A percentile compares a stretch with the other conserved stretches of the same genome.
phyloP scores from a whole-genome alignment of 1,140 invertebrate species.

The Heliothis subflexa region DNA sequence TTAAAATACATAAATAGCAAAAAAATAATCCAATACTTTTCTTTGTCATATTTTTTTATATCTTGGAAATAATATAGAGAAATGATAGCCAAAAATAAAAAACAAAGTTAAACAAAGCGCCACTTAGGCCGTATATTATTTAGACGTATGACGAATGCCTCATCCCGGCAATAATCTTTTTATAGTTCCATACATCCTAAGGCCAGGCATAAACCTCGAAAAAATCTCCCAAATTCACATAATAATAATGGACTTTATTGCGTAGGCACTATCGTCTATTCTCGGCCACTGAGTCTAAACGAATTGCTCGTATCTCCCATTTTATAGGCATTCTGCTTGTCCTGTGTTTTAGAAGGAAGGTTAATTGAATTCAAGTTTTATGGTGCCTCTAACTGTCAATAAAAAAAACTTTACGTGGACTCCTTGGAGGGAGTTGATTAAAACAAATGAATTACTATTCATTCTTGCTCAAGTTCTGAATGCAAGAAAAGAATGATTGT shows the following conservation, averaged over 20 bases:
- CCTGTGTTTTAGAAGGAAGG: constrained; percentile 39
- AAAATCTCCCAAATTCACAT: constrained; percentile 42
- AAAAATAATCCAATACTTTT: no score
- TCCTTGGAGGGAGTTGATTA: constrained; percentile 33
- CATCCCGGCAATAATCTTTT: constrained; percentile 39
- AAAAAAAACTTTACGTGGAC: constrained; percentile 44
- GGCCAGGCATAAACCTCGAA: constrained; percentile 20
- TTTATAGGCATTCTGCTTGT: constrained; percentile 46
- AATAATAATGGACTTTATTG: constrained; percentile 48
- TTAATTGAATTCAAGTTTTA: constrained; percentile 53
- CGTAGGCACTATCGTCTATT: constrained; percentile 27
- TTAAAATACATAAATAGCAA: no score
- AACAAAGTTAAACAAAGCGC: not conserved
- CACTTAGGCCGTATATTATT: constrained; percentile 11
- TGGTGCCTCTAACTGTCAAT: constrained; percentile 40
- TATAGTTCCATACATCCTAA: constrained; percentile 41
- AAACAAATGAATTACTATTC: constrained; percentile 43
- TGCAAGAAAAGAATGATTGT: constrained; percentile 37
- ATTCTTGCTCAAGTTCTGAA: constrained; percentile 22
- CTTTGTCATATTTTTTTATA: no score
- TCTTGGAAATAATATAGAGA: no score
- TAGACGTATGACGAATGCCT: constrained; percentile 30
- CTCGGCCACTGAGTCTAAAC: constrained; percentile 26
- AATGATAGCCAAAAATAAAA: not conserved
- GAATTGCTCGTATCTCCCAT: constrained; percentile 46